A percentile compares a stretch with the other conserved stretches of the same genome.
These are phyloP conservation scores for Drosophila putrida DNA, from an alignment of 2,888 invertebrate species.

Conservation along the genomic window DNA sequence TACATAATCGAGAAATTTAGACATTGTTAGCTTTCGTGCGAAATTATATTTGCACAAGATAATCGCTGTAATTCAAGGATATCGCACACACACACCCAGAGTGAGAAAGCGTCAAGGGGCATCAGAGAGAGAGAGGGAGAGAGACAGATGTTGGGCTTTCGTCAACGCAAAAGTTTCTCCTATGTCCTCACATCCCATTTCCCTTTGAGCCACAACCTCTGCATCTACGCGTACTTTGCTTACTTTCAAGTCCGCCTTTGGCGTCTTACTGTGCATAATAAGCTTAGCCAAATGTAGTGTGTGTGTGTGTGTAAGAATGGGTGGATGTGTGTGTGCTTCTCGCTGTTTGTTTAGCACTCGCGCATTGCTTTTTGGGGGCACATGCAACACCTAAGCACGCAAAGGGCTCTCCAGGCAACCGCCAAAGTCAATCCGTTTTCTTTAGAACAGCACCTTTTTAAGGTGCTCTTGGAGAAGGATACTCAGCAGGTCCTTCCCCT, in stretches of 20 bases:
- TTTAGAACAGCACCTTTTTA: constrained; percentile 2
- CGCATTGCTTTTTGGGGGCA: constrained; percentile 47
- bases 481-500: neutral
- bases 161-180: constrained; percentile 33
- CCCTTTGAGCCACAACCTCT: neutral
- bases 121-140: neutral
- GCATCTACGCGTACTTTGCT: constrained; percentile 37
- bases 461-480: constrained; percentile 9
- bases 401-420: constrained; percentile 36
- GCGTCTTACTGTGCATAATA: constrained; percentile 57
- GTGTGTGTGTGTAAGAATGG: constrained; percentile 9
- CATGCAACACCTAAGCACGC: constrained; percentile 58
- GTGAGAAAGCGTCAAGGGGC: too few relatives aligned
- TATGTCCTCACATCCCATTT: constrained; percentile 40
- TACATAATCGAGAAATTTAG: constrained; percentile 64
- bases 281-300: constrained; percentile 51
- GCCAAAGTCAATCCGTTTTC: constrained; percentile 43
- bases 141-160: constrained; percentile 5
- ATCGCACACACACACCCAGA: constrained; percentile 33
- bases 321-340: constrained; percentile 18
- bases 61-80: constrained; percentile 74
- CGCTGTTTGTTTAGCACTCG: constrained; percentile 62
- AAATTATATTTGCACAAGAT: constrained; percentile 77
- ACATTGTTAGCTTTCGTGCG: constrained; percentile 77
- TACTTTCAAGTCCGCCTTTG: constrained; percentile 64